Conservation (phyloP, 2,888 invertebrate genomes). For the Drosophila macrothrix region DNA sequence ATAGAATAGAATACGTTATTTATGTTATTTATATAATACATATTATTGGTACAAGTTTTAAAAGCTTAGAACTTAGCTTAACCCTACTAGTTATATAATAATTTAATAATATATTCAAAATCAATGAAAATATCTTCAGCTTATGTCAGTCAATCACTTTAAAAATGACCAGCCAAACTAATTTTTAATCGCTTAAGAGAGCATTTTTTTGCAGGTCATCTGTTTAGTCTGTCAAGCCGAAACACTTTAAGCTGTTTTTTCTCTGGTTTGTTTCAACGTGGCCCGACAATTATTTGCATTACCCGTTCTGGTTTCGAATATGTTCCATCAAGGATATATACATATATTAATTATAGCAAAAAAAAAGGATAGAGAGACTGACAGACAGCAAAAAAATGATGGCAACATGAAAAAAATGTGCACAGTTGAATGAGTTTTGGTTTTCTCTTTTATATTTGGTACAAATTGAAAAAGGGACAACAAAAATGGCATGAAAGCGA, state of each 20-base stretch:
- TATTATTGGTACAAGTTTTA: background rate
- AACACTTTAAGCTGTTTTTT: background rate
- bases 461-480: slow-evolving; percentile 72
- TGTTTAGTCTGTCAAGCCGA: background rate
- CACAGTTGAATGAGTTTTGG: slow-evolving; percentile 73
- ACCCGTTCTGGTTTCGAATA: slow-evolving; percentile 58
- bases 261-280: slow-evolving; percentile 30
- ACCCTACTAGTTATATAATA: background rate
- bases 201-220: background rate
- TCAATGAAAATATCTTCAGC: background rate
- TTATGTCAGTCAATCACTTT: background rate
- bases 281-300: slow-evolving; percentile 66
- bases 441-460: slow-evolving; percentile 30
- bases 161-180: background rate
- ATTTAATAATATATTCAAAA: background rate
- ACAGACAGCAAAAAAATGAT: slow-evolving; percentile 31
- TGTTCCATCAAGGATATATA: slow-evolving; percentile 56
- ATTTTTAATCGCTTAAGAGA: background rate
- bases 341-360: slow-evolving; percentile 70
- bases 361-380: slow-evolving; percentile 12
- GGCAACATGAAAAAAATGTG: slow-evolving; percentile 14
- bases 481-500: slow-evolving; percentile 53
- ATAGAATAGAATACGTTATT: background rate
- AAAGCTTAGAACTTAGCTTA: background rate
- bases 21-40: no score